phyloP scores from a whole-genome alignment of 1,140 invertebrate genomes.

The Drosophila bocqueti region DNA sequence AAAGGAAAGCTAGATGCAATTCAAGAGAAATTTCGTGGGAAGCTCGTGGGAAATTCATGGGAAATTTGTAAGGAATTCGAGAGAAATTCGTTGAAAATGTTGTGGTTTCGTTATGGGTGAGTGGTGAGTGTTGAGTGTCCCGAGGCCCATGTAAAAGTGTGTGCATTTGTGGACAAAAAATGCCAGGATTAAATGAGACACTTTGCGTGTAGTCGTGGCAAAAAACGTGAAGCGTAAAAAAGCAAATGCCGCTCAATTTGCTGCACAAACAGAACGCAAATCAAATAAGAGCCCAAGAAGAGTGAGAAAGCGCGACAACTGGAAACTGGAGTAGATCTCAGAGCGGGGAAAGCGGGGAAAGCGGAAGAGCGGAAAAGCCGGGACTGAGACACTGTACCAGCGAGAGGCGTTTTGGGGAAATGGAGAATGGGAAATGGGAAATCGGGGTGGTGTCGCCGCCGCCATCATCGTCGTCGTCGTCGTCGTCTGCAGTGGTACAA shows the following conservation, averaged over 20 bases:
- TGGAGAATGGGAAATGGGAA: not conserved
- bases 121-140: not conserved
- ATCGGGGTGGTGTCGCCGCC: conserved; percentile 3
- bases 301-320: conserved; percentile 18
- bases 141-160: conserved; percentile 9
- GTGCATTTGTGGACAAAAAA: conserved; percentile 11
- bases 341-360: not conserved
- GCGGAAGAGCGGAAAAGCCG: conserved; percentile 5
- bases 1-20: not conserved
- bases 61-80: not conserved
- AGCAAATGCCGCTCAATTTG: conserved; percentile 80
- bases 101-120: conserved; percentile 6
- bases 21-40: too few relatives aligned
- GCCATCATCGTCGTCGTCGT: conserved; percentile 7
- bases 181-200: conserved; percentile 47
- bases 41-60: too few relatives aligned
- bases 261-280: conserved; percentile 71
- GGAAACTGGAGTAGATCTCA: conserved; percentile 22
- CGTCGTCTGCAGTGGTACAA: conserved; percentile 75
- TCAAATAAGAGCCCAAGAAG: conserved; percentile 57
- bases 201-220: conserved; percentile 10
- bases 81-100: not conserved
- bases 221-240: conserved; percentile 35
- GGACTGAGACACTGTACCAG: conserved; percentile 7
- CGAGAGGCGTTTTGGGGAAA: not conserved